Conservation (phyloP, 2,888 invertebrate species). For the Agrotis clavis region DNA sequence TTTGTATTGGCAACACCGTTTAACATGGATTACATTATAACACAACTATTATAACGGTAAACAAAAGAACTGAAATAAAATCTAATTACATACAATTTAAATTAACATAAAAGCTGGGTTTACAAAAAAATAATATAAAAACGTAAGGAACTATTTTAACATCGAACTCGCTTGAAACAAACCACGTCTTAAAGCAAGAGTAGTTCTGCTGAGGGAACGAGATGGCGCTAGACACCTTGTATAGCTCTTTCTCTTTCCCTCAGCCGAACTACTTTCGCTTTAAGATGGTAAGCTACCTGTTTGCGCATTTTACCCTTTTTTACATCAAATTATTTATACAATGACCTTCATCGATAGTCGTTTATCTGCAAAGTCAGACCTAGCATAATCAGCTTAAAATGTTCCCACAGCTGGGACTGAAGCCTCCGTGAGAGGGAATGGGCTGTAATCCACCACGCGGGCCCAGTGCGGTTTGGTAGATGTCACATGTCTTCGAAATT, state of each 20-base stretch:
- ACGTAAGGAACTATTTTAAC: slow-evolving; percentile 43
- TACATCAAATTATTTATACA: too few relatives aligned
- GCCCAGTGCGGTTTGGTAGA: not conserved
- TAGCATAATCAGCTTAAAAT: not conserved
- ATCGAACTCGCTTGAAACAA: slow-evolving; percentile 14
- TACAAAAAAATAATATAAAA: slow-evolving; percentile 15
- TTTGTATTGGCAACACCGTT: not conserved
- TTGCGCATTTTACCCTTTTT: too few relatives aligned
- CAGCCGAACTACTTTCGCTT: too few relatives aligned
- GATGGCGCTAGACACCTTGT: too few relatives aligned
- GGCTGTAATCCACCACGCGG: not conserved
- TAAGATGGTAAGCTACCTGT: too few relatives aligned
- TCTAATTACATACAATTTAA: slow-evolving; percentile 43
- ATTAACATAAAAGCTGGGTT: slow-evolving; percentile 34
- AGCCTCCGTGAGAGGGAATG: not conserved
- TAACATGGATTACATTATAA: slow-evolving; percentile 36
- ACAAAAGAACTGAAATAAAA: slow-evolving; percentile 40
- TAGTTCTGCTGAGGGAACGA: too few relatives aligned
- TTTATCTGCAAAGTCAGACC: too few relatives aligned
- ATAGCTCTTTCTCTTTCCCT: too few relatives aligned
- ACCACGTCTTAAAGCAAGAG: not conserved
- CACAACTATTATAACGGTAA: slow-evolving; percentile 32
- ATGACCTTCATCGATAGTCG: too few relatives aligned
- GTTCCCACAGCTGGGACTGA: not conserved
- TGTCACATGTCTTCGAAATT: slow-evolving; percentile 1